These are phyloP conservation scores for Bergia puertoricense DNA, from an alignment of 92 coral and sea anemone genomes.

Conservation along the genomic window DNA sequence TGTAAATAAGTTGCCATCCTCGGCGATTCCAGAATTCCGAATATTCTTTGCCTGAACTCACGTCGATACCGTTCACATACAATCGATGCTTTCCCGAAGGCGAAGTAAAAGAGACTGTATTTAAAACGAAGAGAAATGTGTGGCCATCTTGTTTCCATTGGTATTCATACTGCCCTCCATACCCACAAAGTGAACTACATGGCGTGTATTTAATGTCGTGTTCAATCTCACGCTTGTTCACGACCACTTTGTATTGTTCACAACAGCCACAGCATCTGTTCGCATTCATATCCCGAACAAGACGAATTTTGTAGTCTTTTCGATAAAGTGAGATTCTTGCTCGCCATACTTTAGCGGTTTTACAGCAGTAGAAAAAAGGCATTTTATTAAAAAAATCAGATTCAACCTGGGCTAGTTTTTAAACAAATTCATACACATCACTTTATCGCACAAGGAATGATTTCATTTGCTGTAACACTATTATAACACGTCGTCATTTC, in stretches of 20 bases:
- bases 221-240: constrained; percentile 43
- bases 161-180: constrained; percentile 49
- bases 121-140: constrained; percentile 51
- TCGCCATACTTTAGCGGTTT: constrained; percentile 38
- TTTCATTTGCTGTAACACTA: background rate
- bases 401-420: background rate
- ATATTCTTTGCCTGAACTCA: constrained; percentile 56
- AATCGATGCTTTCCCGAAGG: constrained; percentile 56
- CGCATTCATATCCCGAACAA: constrained; percentile 26
- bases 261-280: constrained; percentile 56
- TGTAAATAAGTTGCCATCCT: constrained; percentile 63
- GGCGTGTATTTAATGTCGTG: constrained; percentile 39
- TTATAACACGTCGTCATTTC: background rate
- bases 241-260: constrained; percentile 43
- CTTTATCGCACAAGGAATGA: background rate
- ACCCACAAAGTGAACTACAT: constrained; percentile 50
- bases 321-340: constrained; percentile 33
- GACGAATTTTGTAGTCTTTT: constrained; percentile 44
- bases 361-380: constrained; percentile 30
- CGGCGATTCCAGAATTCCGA: constrained; percentile 63
- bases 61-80: constrained; percentile 57
- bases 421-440: background rate
- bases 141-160: constrained; percentile 61
- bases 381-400: background rate
- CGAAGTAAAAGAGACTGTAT: constrained; percentile 50